Percentiles rank a stretch among this genome's conserved stretches.
Evolutionary conservation across 2,797 vertebrate genomes (phyloP).

Genomic region (Cyprinodon diabolis): DNA sequence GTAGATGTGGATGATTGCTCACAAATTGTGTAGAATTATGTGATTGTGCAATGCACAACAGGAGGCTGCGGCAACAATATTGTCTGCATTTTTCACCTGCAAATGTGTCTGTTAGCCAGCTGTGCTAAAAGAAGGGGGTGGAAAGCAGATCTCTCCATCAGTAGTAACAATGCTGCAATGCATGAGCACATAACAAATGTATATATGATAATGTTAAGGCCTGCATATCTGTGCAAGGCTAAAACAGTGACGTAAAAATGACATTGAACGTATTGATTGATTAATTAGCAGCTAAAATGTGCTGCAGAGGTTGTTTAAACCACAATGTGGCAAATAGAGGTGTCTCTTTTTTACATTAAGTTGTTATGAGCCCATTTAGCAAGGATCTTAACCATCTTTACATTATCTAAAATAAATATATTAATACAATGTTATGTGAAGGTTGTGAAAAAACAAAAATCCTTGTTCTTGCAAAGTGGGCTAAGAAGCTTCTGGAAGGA

Average conservation of each 20-base stretch:
- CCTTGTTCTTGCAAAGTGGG: background rate
- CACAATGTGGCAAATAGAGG: background rate
- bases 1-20: too few relatives aligned
- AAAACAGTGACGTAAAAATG: background rate
- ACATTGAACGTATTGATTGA: too few relatives aligned
- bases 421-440: background rate
- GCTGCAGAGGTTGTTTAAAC: too few relatives aligned
- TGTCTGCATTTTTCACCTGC: too few relatives aligned
- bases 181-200: background rate
- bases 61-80: too few relatives aligned
- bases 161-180: background rate
- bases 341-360: background rate
- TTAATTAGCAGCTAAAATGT: too few relatives aligned
- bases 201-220: background rate
- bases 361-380: background rate
- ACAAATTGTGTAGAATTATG: too few relatives aligned
- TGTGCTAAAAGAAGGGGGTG: too few relatives aligned
- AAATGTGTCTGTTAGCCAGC: too few relatives aligned
- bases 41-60: too few relatives aligned
- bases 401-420: background rate
- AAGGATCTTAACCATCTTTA: background rate
- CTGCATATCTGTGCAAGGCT: background rate
- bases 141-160: background rate
- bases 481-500: constrained; percentile 7
- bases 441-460: background rate